Evolutionary conservation across 2,888 invertebrate genomes (phyloP), one percentile per base, ranked within the genome.

Genomic region (Argyresthia albistria): DNA sequence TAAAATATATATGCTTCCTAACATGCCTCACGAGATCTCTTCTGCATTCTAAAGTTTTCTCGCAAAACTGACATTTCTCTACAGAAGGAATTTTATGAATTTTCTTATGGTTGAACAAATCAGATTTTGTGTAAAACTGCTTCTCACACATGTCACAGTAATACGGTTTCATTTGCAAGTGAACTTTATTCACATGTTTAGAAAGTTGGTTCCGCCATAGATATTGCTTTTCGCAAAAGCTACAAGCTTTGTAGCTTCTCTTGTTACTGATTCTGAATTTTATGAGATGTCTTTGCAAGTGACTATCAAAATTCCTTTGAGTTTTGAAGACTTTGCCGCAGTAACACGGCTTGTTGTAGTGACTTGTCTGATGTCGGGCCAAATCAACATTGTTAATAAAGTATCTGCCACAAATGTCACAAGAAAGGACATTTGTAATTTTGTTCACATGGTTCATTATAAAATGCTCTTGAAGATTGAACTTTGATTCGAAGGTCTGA

Each of bases 101-200:
- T 48, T 62, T 75, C 58, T 80, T 80, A 54, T 87, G 86, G 51
- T 66, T 62, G n/a, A 52, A 67, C 58, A 86, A 62, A 59, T 82
- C 77, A 6, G 63, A 62, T 48, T 80, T 78, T 0, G 82, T 77
- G 50, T 86, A 84, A 58, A 79, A 86, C n/a, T 76, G 68, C 47
- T 61, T 66, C 0, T 83, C 80, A 35, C 86, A 86, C 86, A 87
- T 86, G 49, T 86, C 84, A 55, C 86, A 87, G 50, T 58, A 59
- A 55, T 79, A 84, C 0, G 86, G 83, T 65, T 83, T 86, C 46
- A 86, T 81, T 66, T 78, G 78, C 52, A 87, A 73, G 66, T 87
- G 86, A 0, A 69, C 62, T 57, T 82, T 87, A 64, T 87, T 87
- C 0, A 87, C 82, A 45, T 87, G 86, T 0, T 82, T 54, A 0